phyloP scores from a whole-genome alignment of 2,113 vertebrate genomes.

The Ceyx margarethae region DNA sequence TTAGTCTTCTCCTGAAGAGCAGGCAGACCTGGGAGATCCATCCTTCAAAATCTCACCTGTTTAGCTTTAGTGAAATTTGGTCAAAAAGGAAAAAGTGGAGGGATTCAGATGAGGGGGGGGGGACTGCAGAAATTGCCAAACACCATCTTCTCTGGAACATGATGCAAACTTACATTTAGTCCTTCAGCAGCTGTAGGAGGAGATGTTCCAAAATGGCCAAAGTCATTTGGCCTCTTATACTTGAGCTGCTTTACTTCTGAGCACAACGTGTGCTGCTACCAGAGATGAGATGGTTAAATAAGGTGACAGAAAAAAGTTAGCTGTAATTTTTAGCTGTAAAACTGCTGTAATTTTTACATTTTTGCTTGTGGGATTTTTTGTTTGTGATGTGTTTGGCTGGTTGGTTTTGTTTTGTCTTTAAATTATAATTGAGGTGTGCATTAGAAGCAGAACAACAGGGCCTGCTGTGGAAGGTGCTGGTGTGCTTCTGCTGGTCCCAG shows the following conservation, averaged over 20 bases:
- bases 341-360: background rate
- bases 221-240: background rate
- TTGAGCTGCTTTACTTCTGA: background rate
- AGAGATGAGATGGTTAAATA: background rate
- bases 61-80: background rate
- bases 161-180: background rate
- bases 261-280: background rate
- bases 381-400: too few species aligned
- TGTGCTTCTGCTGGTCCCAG: background rate
- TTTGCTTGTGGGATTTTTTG: too few species aligned
- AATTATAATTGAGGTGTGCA: too few species aligned
- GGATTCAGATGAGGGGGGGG: background rate
- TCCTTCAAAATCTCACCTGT: background rate
- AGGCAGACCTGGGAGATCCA: rapidly evolving
- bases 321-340: background rate
- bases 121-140: background rate
- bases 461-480: background rate
- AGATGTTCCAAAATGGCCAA: too few species aligned
- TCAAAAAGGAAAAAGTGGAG: background rate
- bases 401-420: background rate
- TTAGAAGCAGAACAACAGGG: background rate
- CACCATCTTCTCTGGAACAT: background rate
- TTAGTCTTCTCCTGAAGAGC: background rate
- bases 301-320: background rate
- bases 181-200: background rate